Base-by-base conservation (phyloP, 2,797 vertebrate species). In the Tachyglossus aculeatus region DNA sequence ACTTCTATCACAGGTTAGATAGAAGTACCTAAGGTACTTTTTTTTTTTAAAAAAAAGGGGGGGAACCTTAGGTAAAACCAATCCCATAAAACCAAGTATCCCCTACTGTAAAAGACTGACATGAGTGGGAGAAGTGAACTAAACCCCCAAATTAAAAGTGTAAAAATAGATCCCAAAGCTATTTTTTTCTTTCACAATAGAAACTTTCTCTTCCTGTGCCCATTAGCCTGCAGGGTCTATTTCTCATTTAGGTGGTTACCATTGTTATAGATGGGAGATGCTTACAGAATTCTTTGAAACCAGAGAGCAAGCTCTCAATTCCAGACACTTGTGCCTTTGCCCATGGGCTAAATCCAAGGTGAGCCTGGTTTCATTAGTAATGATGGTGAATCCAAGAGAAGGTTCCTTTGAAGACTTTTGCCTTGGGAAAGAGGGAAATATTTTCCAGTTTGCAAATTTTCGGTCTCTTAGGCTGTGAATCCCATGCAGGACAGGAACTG, bases 91-190 rank as follows among this genome's bases (percentile, higher is more conserved):
- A 19, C 1, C 19, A 63, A n/a, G 11, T 29, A 8, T 9, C 56
- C 48, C 29, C 59, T 41, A 19, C 11, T 52, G 15, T 32, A 21
- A 2, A 44, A 62, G 67, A 80, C 53, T 2, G 6, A 58, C n/a
- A n/a, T n/a, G 43, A 31, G 25, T 57, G 31, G 64, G 38, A 64
- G 82, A 4, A 38, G 11, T 75, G 32, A 82, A 72, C 54, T 15
- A 57, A 74, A 67, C 53, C 40, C 29, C 59, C 34, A 19, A 7
- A 22, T 16, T 71, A 69, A n/a, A 15, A 31, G 27, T 48, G 15
- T 34, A 57, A 9, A n/a, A 25, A 60, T 3, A 54, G 19, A 52
- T 34, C 3, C 22, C 24, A 25, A 7, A 11, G 44, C 50, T 29
- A 47, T 41, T 33, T 7, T 72, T 60, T 67, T 52, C 4, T 51